Percentiles rank a stretch among this genome's conserved stretches.
Evolutionary conservation across 2,888 invertebrate genomes (phyloP).

Genomic region (Lithophane leautieri): DNA sequence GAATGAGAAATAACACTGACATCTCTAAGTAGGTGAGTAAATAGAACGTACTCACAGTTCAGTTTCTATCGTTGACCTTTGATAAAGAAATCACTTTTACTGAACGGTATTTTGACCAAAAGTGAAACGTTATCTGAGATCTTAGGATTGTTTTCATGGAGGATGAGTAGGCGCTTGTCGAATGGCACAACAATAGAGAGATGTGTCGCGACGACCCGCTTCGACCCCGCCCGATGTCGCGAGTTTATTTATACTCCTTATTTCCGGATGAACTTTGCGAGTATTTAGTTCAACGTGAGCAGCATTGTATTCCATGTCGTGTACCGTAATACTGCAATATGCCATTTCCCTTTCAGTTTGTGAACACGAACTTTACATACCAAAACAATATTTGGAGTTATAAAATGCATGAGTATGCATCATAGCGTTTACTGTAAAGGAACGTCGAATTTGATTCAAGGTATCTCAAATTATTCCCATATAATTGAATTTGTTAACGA

Average conservation of each 20-base stretch:
- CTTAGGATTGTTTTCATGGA: slow-evolving; percentile 81
- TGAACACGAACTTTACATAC: not conserved
- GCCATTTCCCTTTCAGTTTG: slow-evolving; percentile 47
- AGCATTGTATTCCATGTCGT: slow-evolving; percentile 32
- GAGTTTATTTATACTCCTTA: slow-evolving; percentile 45
- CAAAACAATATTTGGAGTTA: slow-evolving; percentile 4
- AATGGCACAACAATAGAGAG: slow-evolving; percentile 62
- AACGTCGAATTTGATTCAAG: slow-evolving; percentile 44
- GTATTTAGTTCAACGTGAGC: slow-evolving; percentile 43
- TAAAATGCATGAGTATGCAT: slow-evolving; percentile 21
- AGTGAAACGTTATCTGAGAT: slow-evolving; percentile 80
- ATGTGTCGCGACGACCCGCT: slow-evolving; percentile 53
- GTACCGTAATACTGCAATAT: slow-evolving; percentile 30
- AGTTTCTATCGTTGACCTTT: slow-evolving; percentile 76
- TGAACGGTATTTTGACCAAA: slow-evolving; percentile 77
- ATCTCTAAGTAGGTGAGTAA: slow-evolving; percentile 56
- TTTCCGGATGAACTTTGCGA: slow-evolving; percentile 52
- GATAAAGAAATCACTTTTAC: slow-evolving; percentile 78
- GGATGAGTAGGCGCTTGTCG: slow-evolving; percentile 79
- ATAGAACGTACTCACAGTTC: slow-evolving; percentile 63
- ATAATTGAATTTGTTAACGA: slow-evolving; percentile 54
- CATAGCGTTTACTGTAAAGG: slow-evolving; percentile 29
- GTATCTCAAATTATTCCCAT: slow-evolving; percentile 44
- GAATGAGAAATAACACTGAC: slow-evolving; percentile 54
- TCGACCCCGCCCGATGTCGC: slow-evolving; percentile 52